phyloP scores from a whole-genome alignment of 2,888 invertebrate genomes.

The Tenodera sinensis region DNA sequence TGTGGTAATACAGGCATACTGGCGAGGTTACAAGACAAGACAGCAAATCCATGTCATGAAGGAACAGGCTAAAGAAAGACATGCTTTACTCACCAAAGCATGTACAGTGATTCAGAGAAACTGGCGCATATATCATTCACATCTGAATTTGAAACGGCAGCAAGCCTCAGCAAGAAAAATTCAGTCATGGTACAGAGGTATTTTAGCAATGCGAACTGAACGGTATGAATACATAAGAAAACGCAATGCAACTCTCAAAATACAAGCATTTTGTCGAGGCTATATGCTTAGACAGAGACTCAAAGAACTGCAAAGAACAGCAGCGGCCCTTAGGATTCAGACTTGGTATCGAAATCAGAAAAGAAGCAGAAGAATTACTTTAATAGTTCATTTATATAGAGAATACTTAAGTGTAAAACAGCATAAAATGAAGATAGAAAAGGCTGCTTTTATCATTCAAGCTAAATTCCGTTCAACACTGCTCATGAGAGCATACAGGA shows the following conservation, averaged over 20 bases:
- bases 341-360: slow-evolving; percentile 23
- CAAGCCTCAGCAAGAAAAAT: slow-evolving; percentile 33
- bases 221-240: slow-evolving; percentile 26
- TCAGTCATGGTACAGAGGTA: slow-evolving; percentile 38
- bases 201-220: slow-evolving; percentile 33
- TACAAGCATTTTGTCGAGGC: slow-evolving; percentile 41
- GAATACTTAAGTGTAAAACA: background rate
- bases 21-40: slow-evolving; percentile 42
- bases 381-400: background rate
- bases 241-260: slow-evolving; percentile 30
- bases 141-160: slow-evolving; percentile 38
- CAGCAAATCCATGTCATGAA: slow-evolving; percentile 40
- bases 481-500: background rate
- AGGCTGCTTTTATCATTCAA: slow-evolving; percentile 10
- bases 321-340: slow-evolving; percentile 24
- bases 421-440: background rate
- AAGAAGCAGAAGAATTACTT: slow-evolving; percentile 23
- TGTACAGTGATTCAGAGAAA: slow-evolving; percentile 50
- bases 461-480: background rate
- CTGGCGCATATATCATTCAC: slow-evolving; percentile 44
- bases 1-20: slow-evolving; percentile 50
- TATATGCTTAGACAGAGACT: background rate
- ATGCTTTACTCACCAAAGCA: slow-evolving; percentile 41
- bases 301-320: background rate
- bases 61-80: slow-evolving; percentile 40